These are phyloP conservation scores for Amblyornis subalaris DNA, from an alignment of 2,113 vertebrate species.

Conservation along the genomic window DNA sequence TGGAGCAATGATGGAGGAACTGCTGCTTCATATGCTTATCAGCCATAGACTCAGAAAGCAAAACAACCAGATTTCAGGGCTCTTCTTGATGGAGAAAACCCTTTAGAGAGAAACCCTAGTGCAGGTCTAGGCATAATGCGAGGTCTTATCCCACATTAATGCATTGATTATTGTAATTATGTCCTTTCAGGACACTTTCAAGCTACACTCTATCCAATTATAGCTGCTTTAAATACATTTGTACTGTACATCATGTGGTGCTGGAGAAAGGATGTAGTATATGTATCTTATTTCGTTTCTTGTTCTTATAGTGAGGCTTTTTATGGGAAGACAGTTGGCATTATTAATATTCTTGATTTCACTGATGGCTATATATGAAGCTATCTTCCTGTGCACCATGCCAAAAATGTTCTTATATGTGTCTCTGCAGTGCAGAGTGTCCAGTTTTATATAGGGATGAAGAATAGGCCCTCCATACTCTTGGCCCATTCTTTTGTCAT, in stretches of 20 bases:
- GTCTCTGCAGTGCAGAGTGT: neutral
- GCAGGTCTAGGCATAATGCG: constrained; percentile 49
- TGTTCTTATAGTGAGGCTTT: constrained; percentile 53
- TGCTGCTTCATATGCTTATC: neutral
- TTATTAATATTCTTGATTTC: neutral
- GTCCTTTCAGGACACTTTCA: constrained; percentile 51
- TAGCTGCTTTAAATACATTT: constrained; percentile 62
- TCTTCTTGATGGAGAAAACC: neutral
- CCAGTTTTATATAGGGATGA: neutral
- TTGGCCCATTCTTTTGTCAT: neutral
- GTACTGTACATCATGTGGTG: constrained; percentile 19
- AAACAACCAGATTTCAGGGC: neutral
- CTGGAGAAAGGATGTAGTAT: neutral
- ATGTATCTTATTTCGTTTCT: neutral
- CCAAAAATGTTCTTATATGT: neutral
- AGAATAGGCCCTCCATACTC: neutral
- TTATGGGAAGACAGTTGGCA: neutral
- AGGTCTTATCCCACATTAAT: constrained; percentile 25
- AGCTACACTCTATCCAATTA: constrained; percentile 55
- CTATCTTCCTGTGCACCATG: neutral
- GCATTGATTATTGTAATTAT: constrained; percentile 65
- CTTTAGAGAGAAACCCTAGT: neutral
- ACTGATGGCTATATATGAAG: neutral
- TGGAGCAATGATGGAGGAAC: neutral
- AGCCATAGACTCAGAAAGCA: neutral